Evolutionary conservation across 2,113 vertebrate species (phyloP).

Genomic region (Marmota monax): DNA sequence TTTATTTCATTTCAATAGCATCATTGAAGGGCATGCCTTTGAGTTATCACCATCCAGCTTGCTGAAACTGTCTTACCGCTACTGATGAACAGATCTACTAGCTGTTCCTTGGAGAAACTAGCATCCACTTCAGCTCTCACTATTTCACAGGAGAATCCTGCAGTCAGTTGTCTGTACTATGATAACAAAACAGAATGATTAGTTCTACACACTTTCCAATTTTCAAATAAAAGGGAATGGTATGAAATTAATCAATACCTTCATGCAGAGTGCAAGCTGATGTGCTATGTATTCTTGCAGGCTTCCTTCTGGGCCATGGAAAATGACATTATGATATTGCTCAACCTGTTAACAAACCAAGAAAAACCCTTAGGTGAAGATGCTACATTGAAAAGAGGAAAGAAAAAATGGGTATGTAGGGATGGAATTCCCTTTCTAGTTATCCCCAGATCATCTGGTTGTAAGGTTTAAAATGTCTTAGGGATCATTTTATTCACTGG

Average conservation of each 20-base stretch:
- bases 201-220: constrained; percentile 24
- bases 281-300: constrained; percentile 93
- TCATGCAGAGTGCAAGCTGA: constrained; percentile 93
- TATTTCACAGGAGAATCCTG: constrained; percentile 93
- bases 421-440: not conserved
- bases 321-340: constrained; percentile 96
- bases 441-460: not conserved
- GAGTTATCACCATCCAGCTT: not conserved
- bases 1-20: not conserved
- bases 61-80: constrained; percentile 89
- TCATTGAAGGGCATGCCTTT: not conserved
- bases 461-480: not conserved
- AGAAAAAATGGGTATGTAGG: not conserved
- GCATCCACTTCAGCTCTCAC: constrained; percentile 92
- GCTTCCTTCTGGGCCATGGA: constrained; percentile 97
- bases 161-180: constrained; percentile 93
- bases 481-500: not conserved
- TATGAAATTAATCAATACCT: constrained; percentile 86
- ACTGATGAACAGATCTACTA: constrained; percentile 94
- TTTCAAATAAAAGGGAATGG: constrained; percentile 33
- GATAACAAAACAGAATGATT: constrained; percentile 72
- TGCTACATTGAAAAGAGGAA: not conserved
- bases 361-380: constrained; percentile 4
- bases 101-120: constrained; percentile 94
- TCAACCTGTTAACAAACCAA: constrained; percentile 91